Percentiles rank a stretch among this genome's conserved stretches.
Conservation (phyloP, 2,888 invertebrate species). For the Pachydiplax longipennis region DNA sequence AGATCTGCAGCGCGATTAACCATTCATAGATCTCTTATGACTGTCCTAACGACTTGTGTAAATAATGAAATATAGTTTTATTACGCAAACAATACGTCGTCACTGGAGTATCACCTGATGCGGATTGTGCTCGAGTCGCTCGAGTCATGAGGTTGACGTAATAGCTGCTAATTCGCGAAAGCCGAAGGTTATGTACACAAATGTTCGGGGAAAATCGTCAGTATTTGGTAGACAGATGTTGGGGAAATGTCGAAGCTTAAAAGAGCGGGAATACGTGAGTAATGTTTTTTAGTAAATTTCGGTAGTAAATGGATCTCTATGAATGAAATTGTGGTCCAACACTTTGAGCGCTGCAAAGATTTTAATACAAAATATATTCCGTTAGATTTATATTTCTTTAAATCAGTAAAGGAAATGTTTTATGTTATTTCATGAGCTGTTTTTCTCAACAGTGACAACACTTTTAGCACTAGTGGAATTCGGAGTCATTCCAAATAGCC, state of each 20-base stretch:
- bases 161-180: neutral
- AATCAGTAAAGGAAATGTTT: neutral
- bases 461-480: conserved; percentile 69
- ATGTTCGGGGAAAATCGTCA: conserved; percentile 7
- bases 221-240: neutral
- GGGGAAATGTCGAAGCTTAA: conserved; percentile 8
- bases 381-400: neutral
- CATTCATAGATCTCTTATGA: neutral
- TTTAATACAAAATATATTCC: neutral
- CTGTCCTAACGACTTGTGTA: neutral
- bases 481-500: conserved; percentile 64
- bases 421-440: conserved; percentile 41
- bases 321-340: neutral
- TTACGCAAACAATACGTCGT: conserved; percentile 6
- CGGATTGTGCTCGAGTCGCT: neutral
- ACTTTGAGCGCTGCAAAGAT: neutral
- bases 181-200: conserved; percentile 37
- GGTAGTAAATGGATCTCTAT: neutral
- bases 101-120: conserved; percentile 5
- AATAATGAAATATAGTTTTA: neutral
- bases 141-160: neutral
- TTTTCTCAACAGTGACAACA: conserved; percentile 66
- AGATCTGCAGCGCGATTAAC: neutral
- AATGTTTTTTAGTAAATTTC: neutral
- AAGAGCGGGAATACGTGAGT: conserved; percentile 28